Conservation (phyloP, 2,113 vertebrate species). For the Cinclus cinclus region DNA sequence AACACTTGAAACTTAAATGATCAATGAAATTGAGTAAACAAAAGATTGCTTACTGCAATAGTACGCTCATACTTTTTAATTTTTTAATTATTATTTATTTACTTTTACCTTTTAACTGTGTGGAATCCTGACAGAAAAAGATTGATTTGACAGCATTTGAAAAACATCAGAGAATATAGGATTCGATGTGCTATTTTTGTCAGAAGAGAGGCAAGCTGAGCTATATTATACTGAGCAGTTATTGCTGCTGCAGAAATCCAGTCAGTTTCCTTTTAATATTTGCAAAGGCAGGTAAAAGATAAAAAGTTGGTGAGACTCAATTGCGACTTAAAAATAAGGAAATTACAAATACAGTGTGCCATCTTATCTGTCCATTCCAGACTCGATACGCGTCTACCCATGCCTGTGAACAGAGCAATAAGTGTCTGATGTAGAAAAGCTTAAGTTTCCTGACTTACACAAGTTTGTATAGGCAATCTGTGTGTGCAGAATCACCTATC, state of each 20-base stretch:
- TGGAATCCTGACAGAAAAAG: neutral
- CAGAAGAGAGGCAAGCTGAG: neutral
- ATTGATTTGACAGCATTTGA: neutral
- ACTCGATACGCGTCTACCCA: neutral
- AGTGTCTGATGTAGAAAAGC: neutral
- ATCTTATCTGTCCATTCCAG: constrained; percentile 15
- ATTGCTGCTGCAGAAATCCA: neutral
- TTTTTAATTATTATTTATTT: neutral
- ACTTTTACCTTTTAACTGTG: neutral
- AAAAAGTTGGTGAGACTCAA: neutral
- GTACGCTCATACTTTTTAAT: neutral
- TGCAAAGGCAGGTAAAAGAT: neutral
- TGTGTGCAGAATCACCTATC: neutral
- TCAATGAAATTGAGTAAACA: neutral
- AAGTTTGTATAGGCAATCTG: neutral
- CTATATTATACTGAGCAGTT: neutral
- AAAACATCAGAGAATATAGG: neutral
- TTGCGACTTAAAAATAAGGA: neutral
- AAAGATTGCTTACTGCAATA: neutral
- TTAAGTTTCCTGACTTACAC: neutral
- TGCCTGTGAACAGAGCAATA: neutral
- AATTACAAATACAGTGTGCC: neutral
- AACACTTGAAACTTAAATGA: neutral
- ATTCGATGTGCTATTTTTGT: neutral
- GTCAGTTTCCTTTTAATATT: constrained; percentile 7